Base-by-base conservation (phyloP, 2,113 vertebrate genomes). In the Mustelus asterias region DNA sequence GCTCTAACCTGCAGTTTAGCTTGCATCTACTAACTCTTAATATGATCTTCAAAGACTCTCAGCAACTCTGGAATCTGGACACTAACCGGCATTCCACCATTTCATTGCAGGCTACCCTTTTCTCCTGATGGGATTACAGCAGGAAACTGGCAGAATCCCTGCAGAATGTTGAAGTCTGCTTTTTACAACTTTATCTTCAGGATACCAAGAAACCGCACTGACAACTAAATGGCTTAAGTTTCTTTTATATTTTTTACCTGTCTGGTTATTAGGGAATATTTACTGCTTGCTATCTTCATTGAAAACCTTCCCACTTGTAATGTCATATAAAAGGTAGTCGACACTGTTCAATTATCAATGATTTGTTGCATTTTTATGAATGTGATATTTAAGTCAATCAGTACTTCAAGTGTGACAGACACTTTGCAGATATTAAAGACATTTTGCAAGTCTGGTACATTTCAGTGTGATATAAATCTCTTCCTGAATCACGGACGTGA, bases 351-450 rank as follows among this genome's bases (percentile, higher is more conserved):
- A 37, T 92, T 65, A 37, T n/a, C 13, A 63, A 11, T n/a, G 58
- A 93, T 93, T 20, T 93, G 33, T 93, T 63, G 58, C 20, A 37
- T 93, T 93, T 93, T 93, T 9, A 65, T 67, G 89, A 93, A 93
- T 37, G 41, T 93, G 89, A 92, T 92, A 92, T 92, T 92, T 92
- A 92, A 92, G 54, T 92, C 88, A 83, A 83, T 83, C 18, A 33
- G 29, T n/a, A 37, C n/a, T 67, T 65, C 60, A 65, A 93, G 60
- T 22, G 22, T 93, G 89, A 37, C 58, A 65, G 60, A 93, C 60
- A 37, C 60, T 65, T 93, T 93, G 33, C 89, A 93, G 89, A 41
- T 93, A 93, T 65, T 93, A 93, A 16, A 11, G n/a, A 67, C 18
- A n/a, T 29, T 93, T 37, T 22, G 7, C 18, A 37, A 93, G n/a